A percentile compares a stretch with the other conserved stretches of the same genome.
Evolutionary conservation across 2,888 invertebrate genomes (phyloP).

Genomic region (Thymelicus sylvestris): DNA sequence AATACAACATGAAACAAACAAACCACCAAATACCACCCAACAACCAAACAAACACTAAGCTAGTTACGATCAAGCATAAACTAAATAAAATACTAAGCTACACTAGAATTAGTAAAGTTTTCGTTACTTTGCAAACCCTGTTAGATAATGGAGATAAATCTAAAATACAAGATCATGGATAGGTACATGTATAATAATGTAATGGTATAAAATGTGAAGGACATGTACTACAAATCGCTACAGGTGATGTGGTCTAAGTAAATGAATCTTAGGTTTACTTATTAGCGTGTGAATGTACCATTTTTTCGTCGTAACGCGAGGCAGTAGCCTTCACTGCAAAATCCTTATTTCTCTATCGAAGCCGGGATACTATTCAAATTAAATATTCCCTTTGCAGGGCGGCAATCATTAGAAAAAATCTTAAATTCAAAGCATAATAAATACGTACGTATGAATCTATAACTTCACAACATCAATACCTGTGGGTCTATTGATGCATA

Average conservation of each 20-base stretch:
- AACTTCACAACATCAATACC: slow-evolving; percentile 80
- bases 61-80: slow-evolving; percentile 67
- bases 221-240: slow-evolving; percentile 23
- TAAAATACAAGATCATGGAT: slow-evolving; percentile 59
- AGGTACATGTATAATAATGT: slow-evolving; percentile 56
- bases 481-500: slow-evolving; percentile 80
- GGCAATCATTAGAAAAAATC: slow-evolving; percentile 60
- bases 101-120: slow-evolving; percentile 17
- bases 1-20: slow-evolving; percentile 52
- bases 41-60: slow-evolving; percentile 45
- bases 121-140: slow-evolving; percentile 48
- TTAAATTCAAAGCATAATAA: slow-evolving; percentile 64
- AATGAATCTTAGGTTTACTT: slow-evolving; percentile 53
- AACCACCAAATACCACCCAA: slow-evolving; percentile 18
- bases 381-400: slow-evolving; percentile 75
- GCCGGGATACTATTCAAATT: slow-evolving; percentile 71
- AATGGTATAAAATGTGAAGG: slow-evolving; percentile 43
- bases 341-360: slow-evolving; percentile 76
- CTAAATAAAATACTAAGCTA: slow-evolving; percentile 42
- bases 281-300: slow-evolving; percentile 67
- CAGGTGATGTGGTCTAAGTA: slow-evolving; percentile 54
- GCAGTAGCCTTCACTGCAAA: slow-evolving; percentile 71
- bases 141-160: slow-evolving; percentile 49
- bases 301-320: slow-evolving; percentile 66
- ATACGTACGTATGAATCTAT: slow-evolving; percentile 69